Evolutionary conservation across 2,113 vertebrate genomes (phyloP), one percentile per base, ranked within the genome.

Genomic region (Vanacampus margaritifer): DNA sequence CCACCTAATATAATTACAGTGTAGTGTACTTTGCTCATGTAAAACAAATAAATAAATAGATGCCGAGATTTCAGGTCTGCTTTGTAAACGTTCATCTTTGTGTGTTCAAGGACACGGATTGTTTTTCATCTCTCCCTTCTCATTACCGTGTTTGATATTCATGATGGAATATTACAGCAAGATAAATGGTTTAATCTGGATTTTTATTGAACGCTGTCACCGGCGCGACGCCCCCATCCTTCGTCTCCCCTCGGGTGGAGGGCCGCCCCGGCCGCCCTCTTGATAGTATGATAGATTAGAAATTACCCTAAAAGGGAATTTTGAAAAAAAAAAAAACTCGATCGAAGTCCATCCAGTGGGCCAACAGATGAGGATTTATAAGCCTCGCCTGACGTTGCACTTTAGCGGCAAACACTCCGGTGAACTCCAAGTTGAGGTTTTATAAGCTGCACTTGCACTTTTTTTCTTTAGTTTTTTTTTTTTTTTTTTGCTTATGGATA

Each of bases 71-170:
- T 21, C 17, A 11, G 48, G 17, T 51, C 8, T 51, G 2, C 11
- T 23, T 51, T 14, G 6, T 73, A 76, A 66, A 79, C 51, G 64
- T 72, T 71, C 64, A 54, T 67, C 69, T 81, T 78, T 65, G 75
- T 81, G 78, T 69, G 68, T 83, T 67, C 46, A n/a, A 43, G 28
- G 41, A 13, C 83, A 89, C 88, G n/a, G 84, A 89, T 87, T 87
- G 2, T 32, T 32, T 32, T 32, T 51, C n/a, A 17, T 2, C 45
- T 1, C 74, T 43, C 11, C 48, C 71, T 41, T 82, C 72, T 86
- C 85, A 85, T 87, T 86, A 88, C 75, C 51, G 70, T 66, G 81
- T 75, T 88, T 87, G 80, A 87, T 85, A 87, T 90, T 86, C 86
- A 84, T 54, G 65, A 74, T 45, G 68, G 79, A 86, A 82, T 88